Evolutionary conservation across 2,888 invertebrate species (phyloP).

Genomic region (Conomelus anceps): DNA sequence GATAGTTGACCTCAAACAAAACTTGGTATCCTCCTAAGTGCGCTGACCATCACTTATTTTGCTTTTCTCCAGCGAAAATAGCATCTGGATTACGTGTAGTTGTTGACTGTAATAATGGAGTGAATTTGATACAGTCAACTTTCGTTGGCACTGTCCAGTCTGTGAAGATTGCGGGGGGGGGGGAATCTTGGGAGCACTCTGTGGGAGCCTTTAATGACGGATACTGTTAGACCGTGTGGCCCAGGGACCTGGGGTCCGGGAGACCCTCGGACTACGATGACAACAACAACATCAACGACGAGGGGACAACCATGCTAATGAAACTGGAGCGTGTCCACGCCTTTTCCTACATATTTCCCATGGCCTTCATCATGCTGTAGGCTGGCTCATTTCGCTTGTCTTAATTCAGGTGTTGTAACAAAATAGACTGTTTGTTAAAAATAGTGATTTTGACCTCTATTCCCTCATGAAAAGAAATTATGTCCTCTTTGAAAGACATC

Average conservation of each 20-base stretch:
- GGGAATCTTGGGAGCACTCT: not conserved
- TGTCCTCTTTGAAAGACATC: too few relatives aligned
- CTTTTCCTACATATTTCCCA: not conserved
- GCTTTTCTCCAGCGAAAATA: not conserved
- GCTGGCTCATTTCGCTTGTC: not conserved
- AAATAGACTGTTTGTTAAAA: not conserved
- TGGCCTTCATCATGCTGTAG: not conserved
- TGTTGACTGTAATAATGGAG: not conserved
- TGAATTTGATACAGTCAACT: not conserved
- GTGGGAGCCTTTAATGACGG: not conserved
- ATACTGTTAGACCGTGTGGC: not conserved
- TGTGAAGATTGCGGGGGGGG: not conserved
- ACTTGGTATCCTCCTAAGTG: not conserved
- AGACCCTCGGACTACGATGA: not conserved
- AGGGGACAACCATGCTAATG: not conserved
- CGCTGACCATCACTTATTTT: not conserved
- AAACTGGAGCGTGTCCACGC: not conserved
- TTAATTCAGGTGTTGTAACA: not conserved
- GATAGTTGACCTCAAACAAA: not conserved
- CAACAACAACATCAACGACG: not conserved
- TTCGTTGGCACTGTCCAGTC: not conserved
- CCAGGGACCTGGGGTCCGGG: not conserved
- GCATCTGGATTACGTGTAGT: not conserved
- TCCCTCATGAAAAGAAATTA: too few relatives aligned
- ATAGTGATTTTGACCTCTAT: too few relatives aligned